Evolutionary conservation across 2,888 invertebrate species (phyloP).

Genomic region (Drosophila melanosoma): DNA sequence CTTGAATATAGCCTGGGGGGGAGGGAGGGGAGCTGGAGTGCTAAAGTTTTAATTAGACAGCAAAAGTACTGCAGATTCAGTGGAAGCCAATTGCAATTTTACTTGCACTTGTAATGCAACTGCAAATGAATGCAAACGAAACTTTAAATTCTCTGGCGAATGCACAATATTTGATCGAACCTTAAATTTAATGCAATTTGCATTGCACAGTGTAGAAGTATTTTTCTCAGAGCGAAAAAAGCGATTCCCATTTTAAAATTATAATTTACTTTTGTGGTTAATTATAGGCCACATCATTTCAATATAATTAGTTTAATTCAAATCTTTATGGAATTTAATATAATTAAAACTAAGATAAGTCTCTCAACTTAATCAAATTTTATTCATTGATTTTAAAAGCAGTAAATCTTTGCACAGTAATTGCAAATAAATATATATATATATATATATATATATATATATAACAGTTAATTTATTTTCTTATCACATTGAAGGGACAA

Average conservation of each 20-base stretch:
- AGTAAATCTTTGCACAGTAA: background rate
- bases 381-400: background rate
- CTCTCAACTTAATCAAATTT: background rate
- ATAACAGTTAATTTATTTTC: background rate
- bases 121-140: constrained; percentile 51
- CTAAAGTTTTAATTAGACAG: constrained; percentile 76
- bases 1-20: background rate
- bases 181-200: background rate
- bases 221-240: background rate
- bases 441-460: background rate
- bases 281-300: background rate
- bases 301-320: background rate
- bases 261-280: background rate
- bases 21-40: constrained; percentile 11
- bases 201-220: background rate
- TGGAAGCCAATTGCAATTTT: constrained; percentile 64
- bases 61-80: constrained; percentile 64
- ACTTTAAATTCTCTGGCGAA: constrained; percentile 30
- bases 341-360: background rate
- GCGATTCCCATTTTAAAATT: background rate
- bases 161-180: constrained; percentile 12
- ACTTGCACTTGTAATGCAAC: constrained; percentile 58
- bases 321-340: background rate
- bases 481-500: background rate
- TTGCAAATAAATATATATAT: background rate